Base-by-base conservation (phyloP, 1,140 invertebrate genomes). In the Odontomachus brunneus region DNA sequence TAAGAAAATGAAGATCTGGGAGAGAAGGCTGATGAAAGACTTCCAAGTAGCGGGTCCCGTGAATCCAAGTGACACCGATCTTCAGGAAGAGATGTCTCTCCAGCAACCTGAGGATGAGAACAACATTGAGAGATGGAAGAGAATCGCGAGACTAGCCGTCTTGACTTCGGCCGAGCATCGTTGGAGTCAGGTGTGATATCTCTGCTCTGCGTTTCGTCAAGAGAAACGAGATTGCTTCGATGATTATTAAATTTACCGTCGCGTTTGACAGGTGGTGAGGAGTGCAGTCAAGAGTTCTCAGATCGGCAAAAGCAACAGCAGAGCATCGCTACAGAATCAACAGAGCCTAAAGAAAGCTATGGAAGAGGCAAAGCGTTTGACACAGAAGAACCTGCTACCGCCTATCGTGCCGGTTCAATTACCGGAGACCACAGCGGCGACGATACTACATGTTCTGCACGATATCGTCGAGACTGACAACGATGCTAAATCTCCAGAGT, bases 11-110 rank as follows among this genome's bases (percentile, higher is more conserved):
- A 96, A 96, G 89, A 94, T 97, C 0, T 97, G 97, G 97, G 97
- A 98, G 89, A 94, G 97, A 38, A 95, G 97, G 0, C 93, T 98
- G 44, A 97, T 98, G 96, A 97, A 97, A 92, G 97, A 97, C 90
- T 98, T 98, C 94, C 97, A 97, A 89, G 96, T 98, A 33, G 95
- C 96, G 0, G 85, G 85, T 17, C 96, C 97, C 0, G 95, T 97
- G 11, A 94, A 95, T 49, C 60, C 82, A 7, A 90, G 94, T 2
- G 94, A 96, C 0, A 95, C 96, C 80, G 95, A 95, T 29, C 92
- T 90, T 33, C 86, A 93, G 7, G 90, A 89, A 53, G 84, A 83
- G 26, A 88, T 88, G 49, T 88, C 95, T 63, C 91, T 91, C 51
- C 93, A 93, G 53, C 92, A 94, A 0, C 93, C 94, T 19, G 26